A percentile compares a stretch with the other conserved stretches of the same genome.
Evolutionary conservation across 1,140 invertebrate species (phyloP).

Genomic region (Drosophila hydei): DNA sequence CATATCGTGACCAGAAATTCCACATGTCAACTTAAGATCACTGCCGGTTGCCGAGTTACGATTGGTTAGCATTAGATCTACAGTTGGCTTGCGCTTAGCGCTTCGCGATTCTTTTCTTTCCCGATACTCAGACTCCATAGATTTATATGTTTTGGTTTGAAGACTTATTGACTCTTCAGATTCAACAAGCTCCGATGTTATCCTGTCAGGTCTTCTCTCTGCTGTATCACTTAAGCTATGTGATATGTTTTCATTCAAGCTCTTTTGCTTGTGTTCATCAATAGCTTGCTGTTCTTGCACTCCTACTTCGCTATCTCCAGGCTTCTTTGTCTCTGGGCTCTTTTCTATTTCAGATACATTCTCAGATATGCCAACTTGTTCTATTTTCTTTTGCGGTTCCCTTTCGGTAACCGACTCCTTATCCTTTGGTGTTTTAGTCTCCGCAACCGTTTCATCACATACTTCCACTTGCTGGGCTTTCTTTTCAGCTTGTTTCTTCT

Average conservation of each 20-base stretch:
- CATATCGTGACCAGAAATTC: constrained; percentile 91
- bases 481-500: not conserved
- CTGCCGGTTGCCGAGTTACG: constrained; percentile 90
- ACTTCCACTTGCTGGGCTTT: not conserved
- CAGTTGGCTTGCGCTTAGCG: constrained; percentile 89
- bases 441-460: not conserved
- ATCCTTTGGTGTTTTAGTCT: too few relatives aligned
- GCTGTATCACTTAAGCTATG: not conserved
- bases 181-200: constrained; percentile 8
- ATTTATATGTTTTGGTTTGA: constrained; percentile 41
- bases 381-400: constrained; percentile 7
- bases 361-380: constrained; percentile 18
- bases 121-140: constrained; percentile 66
- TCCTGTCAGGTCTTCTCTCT: not conserved
- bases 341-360: constrained; percentile 29
- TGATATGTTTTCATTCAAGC: not conserved
- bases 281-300: constrained; percentile 11
- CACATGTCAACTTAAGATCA: constrained; percentile 92
- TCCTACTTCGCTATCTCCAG: constrained; percentile 7
- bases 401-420: too few relatives aligned
- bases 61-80: constrained; percentile 91
- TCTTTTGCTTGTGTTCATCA: not conserved
- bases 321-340: constrained; percentile 24
- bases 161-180: constrained; percentile 30
- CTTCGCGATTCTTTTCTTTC: constrained; percentile 69